Evolutionary conservation across 1,140 invertebrate genomes (phyloP), one percentile per base, ranked within the genome.

Genomic region (Orchestia grillus): DNA sequence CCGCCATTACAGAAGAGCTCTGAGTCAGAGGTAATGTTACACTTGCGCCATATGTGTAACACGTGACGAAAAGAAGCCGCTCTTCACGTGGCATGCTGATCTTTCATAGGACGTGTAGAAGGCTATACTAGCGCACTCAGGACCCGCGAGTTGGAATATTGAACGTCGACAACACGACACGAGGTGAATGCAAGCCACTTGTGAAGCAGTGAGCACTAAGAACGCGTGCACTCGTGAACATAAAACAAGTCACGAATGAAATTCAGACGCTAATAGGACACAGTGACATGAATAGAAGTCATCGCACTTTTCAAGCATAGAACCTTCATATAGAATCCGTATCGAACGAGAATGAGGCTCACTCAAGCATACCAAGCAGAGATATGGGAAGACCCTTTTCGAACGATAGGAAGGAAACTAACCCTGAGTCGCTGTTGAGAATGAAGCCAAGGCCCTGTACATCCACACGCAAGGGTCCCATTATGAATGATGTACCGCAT

Each of bases 401-500:
- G 62, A 77, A 77, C 62, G 28, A 77, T 77, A 8, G 62, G 62
- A 77, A 77, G 62, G 62, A 77, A 77, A 77, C 62, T 15, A 77
- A 77, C 15, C 62, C 62, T 36, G 62, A 15, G 62, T 77, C 15
- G 62, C 11, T 36, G 62, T 77, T 77, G 15, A 90, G 41, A 42
- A 90, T 90, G 88, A 90, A 44, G 92, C 41, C 92, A 94, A 94
- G 92, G 92, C 92, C 92, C 44, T 45, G 44, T 45, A 44, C 44
- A 45, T 40, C 44, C 43, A n/a, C 92, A 94, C 92, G 92, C 92
- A 94, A 94, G 92, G 43, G 44, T 40, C 44, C 92, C 43, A 94
- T 94, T 94, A 94, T 47, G 11, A 94, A 94, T 94, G 92, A 94
- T 94, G 92, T 94, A 94, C 43, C 23, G 92, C 92, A 40, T 44